Evolutionary conservation across 2,797 vertebrate genomes (phyloP), one percentile per base, ranked within the genome.

Genomic region (Parotocinclus haroldoi): DNA sequence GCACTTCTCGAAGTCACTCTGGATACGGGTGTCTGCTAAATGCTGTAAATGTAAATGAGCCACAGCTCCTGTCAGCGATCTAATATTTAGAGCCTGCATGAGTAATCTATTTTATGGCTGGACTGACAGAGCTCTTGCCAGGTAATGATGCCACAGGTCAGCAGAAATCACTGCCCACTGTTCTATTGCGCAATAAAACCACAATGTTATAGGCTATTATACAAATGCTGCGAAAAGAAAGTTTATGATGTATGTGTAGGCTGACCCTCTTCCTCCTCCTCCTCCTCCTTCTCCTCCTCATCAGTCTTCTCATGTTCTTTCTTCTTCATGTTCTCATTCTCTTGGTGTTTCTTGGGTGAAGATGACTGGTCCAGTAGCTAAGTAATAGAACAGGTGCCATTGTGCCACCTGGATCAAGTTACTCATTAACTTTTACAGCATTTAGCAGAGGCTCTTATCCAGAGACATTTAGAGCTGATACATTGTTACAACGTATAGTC

Each of bases 131-230:
- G 46, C 73, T 63, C 60, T 69, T 60, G 50, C 53, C 63, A 12
- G 11, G 57, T 73, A 75, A 73, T 71, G 73, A 75, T 72, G 73
- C 63, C 76, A 70, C 58, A 49, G 62, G 69, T 74, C 76, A 19
- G 59, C 45, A 44, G 36, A 40, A 13, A 48, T 42, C 66, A 51
- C 37, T 73, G 57, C 39, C 65, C 66, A 51, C 65, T 51, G 58
- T 58, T 39, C 37, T 44, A 65, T 52, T 51, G 48, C 27, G 58
- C 51, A 61, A 42, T 46, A 59, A 58, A 59, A 16, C 18, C 37
- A 40, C 18, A 68, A 58, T 60, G 39, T 65, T 60, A 12, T 13
- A 58, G 48, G 10, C 55, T 46, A 65, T 55, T 73, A 59, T 69
- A 64, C 61, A 73, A 59, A 60, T 64, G 58, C 46, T 59, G 53